Percentiles rank a stretch among this genome's conserved stretches.
These are phyloP conservation scores for Eriosoma lanigerum DNA, from an alignment of 1,140 invertebrate species.

Conservation along the genomic window DNA sequence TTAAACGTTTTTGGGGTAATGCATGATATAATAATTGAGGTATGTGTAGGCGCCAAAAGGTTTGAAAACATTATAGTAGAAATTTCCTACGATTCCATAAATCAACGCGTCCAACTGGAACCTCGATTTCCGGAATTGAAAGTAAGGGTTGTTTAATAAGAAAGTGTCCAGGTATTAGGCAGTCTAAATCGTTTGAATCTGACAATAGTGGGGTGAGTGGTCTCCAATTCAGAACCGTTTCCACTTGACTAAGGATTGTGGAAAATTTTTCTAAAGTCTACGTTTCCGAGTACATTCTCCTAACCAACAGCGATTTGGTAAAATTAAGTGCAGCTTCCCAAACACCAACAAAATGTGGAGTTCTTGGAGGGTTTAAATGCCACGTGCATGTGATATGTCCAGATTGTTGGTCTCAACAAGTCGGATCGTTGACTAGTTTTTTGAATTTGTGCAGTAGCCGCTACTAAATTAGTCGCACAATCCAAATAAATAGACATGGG, in stretches of 20 bases:
- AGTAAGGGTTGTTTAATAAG: conserved; percentile 53
- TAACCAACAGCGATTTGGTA: conserved; percentile 53
- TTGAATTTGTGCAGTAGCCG: neutral
- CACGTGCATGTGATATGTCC: conserved; percentile 52
- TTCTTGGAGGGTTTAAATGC: conserved; percentile 54
- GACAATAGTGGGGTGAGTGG: conserved; percentile 57
- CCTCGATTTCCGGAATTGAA: no score
- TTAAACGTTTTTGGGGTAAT: no score
- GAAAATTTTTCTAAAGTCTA: conserved; percentile 40
- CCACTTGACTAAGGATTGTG: neutral
- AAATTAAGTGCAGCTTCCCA: conserved; percentile 55
- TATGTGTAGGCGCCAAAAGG: no score
- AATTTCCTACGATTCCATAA: no score
- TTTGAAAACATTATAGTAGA: no score
- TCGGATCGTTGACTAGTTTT: neutral
- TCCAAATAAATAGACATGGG: neutral
- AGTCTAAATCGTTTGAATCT: conserved; percentile 55
- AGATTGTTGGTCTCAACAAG: neutral
- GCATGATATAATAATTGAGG: no score
- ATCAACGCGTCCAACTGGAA: no score
- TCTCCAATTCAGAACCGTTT: conserved; percentile 56
- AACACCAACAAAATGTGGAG: conserved; percentile 54
- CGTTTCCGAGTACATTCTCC: conserved; percentile 31
- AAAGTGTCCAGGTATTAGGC: conserved; percentile 57
- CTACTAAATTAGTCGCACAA: no score